Base-by-base conservation (phyloP, 2,797 vertebrate species). In the Echiichthys vipera region DNA sequence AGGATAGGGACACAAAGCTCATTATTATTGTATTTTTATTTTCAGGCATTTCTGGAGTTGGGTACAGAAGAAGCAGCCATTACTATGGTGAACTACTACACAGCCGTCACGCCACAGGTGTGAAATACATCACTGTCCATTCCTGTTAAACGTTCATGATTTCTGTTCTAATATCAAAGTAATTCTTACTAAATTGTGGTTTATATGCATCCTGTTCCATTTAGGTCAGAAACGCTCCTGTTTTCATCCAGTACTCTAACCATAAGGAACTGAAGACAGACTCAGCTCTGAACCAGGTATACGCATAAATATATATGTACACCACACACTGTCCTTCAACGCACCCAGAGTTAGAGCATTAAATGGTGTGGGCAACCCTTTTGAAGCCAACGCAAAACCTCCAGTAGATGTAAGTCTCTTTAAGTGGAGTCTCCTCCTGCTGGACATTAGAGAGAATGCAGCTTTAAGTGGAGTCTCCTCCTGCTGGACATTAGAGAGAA, bases 61-160 rank as follows among this genome's bases (percentile, higher is more conserved):
- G 97, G 97, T 66, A 98, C 98, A 71, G 97, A 99, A 88, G 98
- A 99, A 93, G 96, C 98, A 42, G 97, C 98, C 72, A 94, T 98
- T 74, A 99, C 98, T 29, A 99, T 99, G 97, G 97, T 99, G 83
- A 99, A 98, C 93, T 99, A 99, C 86, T 99, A 99, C 89, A 96
- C 96, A 63, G 96, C 98, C 32, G 96, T 95, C 65, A 98, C 97
- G 0, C 98, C 98, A 39, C 92, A 93, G 90, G 92, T 93, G 27
- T 77, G 73, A 61, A 56, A 30, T 32, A 1, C 30, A 36, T 15
- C n/a, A 0, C 6, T 50, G 15, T 78, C 40, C 30, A 8, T 47
- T 45, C 18, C 2, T 53, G 2, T 46, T 51, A 0, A 36, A 36
- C 34, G 4, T 46, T 20, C 18, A 13, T 49, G 0, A 32, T 22